Base-by-base conservation (phyloP, 2,888 invertebrate species). In the Geophilus truncorum region DNA sequence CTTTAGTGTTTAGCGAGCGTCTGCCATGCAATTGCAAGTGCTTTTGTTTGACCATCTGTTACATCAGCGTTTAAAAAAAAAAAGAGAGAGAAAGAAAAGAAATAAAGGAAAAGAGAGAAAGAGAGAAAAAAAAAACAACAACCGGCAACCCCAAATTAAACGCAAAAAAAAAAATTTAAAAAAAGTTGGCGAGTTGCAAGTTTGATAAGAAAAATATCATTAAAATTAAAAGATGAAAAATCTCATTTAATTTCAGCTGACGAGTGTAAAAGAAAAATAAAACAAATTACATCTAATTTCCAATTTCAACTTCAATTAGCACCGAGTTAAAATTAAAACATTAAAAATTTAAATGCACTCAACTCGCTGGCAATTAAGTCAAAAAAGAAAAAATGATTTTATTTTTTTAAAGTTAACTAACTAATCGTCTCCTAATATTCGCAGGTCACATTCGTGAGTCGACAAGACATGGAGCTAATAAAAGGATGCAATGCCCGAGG, bases 11-110 rank as follows among this genome's bases (percentile, higher is more conserved):
- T 28, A 28, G 28, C 28, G 70, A 70, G 70, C 28, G 25, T 70
- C 25, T 70, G 70, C 70, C 70, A 70, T 70, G 70, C 70, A 70
- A 70, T 70, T 70, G 70, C 5, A 70, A 70, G 28, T 28, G 23
- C 70, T 70, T 70, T 70, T 70, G 70, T 70, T 70, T 70, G 70
- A 70, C 70, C 70, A 70, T 70, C 70, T 70, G 70, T 70, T 70
- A 70, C 70, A 70, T 70, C 70, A 70, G 70, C 28, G 0, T 70
- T 1, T 25, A 51, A n/a, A 21, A n/a, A n/a, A 70, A 70, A 70
- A 23, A 70, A 25, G 28, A 28, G 12, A 12, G 12, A 12, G 12
- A 18, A 12, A 45, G 45, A 45, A 45, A 18, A 9, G 15, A 45
- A 45, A 45, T 45, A 18, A 45, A 45, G 15, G 18, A 45, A 45